Conservation (phyloP, 1,140 invertebrate genomes). For the Meloidogyne exigua region DNA sequence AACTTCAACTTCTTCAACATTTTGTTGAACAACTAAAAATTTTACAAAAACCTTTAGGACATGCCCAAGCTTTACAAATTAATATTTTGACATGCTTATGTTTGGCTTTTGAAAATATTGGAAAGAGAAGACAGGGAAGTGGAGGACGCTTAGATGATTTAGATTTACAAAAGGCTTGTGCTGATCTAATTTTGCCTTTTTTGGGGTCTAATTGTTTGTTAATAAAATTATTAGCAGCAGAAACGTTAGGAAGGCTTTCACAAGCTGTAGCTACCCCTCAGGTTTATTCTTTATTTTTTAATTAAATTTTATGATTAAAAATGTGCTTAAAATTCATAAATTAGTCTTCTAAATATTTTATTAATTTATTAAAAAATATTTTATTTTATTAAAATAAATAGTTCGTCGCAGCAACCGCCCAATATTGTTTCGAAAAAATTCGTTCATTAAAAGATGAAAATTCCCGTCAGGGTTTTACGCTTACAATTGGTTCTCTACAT, state of each 20-base stretch:
- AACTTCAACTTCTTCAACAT: conserved; percentile 92
- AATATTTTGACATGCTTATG: conserved; percentile 92
- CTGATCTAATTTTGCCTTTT: conserved; percentile 67
- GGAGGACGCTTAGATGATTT: conserved; percentile 35
- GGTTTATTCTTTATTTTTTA: conserved; percentile 22
- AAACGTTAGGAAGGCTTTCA: conserved; percentile 83
- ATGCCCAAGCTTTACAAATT: conserved; percentile 71
- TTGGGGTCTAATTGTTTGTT: conserved; percentile 66
- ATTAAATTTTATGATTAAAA: not conserved
- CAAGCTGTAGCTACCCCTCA: conserved; percentile 78
- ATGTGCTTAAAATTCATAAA: too few relatives aligned
- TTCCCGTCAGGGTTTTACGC: conserved; percentile 83
- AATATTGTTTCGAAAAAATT: conserved; percentile 82
- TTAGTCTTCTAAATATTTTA: too few relatives aligned
- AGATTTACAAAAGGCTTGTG: conserved; percentile 51
- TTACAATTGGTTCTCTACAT: conserved; percentile 87
- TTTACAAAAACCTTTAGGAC: conserved; percentile 28
- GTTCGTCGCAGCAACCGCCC: conserved; percentile 84
- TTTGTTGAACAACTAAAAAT: conserved; percentile 88
- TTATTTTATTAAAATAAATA: conserved; percentile 56
- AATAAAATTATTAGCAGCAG: conserved; percentile 77
- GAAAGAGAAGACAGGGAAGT: conserved; percentile 68
- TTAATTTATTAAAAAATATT: too few relatives aligned
- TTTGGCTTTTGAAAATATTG: conserved; percentile 75
- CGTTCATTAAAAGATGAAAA: conserved; percentile 82